Base-by-base conservation (phyloP, 2,113 vertebrate genomes). In the Sapajus apella region DNA sequence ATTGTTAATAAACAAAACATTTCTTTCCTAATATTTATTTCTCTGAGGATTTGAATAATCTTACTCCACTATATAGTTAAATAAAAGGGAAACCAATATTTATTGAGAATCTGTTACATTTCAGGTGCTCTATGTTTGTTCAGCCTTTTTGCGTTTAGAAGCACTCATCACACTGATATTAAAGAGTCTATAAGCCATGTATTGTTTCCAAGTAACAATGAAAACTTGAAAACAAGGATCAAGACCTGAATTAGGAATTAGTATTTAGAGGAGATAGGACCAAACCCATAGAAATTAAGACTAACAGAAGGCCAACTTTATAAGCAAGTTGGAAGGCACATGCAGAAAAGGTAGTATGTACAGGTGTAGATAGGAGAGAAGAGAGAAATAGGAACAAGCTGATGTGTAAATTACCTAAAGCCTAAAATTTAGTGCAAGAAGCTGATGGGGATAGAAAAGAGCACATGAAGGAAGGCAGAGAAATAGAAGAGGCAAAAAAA, bases 11-110 rank as follows among this genome's bases (percentile, higher is more conserved):
- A 93, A 72, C 35, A 13, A 52, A 76, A 56, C 25, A 70, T 21
- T 91, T 90, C 13, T 90, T 96, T 90, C 30, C 37, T 84, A n/a
- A 66, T 85, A 79, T 37, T 92, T 87, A 77, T 81, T 91, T 75
- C 68, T 93, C 80, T 82, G 37, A 35, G 7, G 50, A 95, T 84
- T 93, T 97, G 55, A 35, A 52, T 94, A 82, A 86, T 70, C 32
- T 77, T 94, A 89, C 32, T 7, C 32, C 94, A 76, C 32, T 82
- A 50, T 95, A 61, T 73, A 66, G 18, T 95, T 96, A 90, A 56
- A 81, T 64, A 21, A 88, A 85, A 91, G 80, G 30, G 4, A 93
- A 93, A 76, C 10, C n/a, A 25, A 11, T 95, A 79, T 27, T 95
- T 86, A 75, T 47, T 89, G 17, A 94, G 47, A 92, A 61, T 47